Base-by-base conservation (phyloP, 2,113 vertebrate genomes). In the Cisticola juncidis region DNA sequence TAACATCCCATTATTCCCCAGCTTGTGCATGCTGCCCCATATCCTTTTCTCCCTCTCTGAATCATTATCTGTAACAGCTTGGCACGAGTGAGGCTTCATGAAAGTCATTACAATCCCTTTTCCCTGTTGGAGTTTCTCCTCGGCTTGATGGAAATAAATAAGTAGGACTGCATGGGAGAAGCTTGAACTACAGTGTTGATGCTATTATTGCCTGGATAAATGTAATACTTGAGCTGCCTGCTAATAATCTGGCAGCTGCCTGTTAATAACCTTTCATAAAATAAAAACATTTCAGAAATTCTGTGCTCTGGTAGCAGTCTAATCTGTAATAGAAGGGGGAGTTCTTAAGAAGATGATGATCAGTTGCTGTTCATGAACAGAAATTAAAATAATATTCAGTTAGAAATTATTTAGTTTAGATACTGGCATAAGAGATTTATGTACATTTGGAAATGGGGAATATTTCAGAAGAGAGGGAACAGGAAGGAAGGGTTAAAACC, bases 221-320 rank as follows among this genome's bases (percentile, higher is more conserved):
- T 21, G 58, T 50, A 47, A 70, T 81, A 47, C 35, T 92, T 92
- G 50, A 92, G 47, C 50, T 90, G 77, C 80, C 51, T 95, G 72
- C 72, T 92, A 93, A 92, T 95, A 90, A 77, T 58, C 45, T 86
- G 51, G 42, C 60, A 97, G 66, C 48, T 93, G 71, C 62, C 45
- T 90, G 21, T 57, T 90, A 92, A 93, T 81, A 88, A 88, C 69
- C 64, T 92, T 54, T 38, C 57, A 64, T 70, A 68, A 86, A 86
- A 84, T 81, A 36, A 42, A 66, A 83, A 51, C 47, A 21, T 51
- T 78, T 88, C 29, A 83, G 22, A 66, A 82, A 78, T 78, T 81
- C 38, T 78, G 22, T 65, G 51, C 69, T 89, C 35, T 64, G n/a
- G 56, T 84, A 80, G 50, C 47, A 90, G 31, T 38, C 45, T 44